Conservation (phyloP, 2,888 invertebrate species). For the Apotomis betuletana region DNA sequence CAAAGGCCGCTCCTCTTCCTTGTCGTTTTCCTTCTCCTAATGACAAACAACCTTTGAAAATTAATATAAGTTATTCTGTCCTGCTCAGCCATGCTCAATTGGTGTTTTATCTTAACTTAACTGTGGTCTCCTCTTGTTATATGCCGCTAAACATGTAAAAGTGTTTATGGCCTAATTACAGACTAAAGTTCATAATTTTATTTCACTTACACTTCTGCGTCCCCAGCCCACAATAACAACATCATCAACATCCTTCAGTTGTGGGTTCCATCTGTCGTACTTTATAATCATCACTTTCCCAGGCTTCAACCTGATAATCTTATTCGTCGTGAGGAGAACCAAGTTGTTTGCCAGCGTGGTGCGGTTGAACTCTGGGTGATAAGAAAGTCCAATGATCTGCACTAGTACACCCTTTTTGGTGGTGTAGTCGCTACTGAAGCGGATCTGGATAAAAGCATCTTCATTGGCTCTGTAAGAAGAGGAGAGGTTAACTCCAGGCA, state of each 20-base stretch:
- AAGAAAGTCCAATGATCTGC: constrained; percentile 47
- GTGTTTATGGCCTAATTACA: too few relatives aligned
- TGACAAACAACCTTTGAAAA: neutral
- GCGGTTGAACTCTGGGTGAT: constrained; percentile 55
- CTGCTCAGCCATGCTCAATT: too few relatives aligned
- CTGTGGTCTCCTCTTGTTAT: too few relatives aligned
- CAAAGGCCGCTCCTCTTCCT: constrained; percentile 42
- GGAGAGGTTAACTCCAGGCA: neutral
- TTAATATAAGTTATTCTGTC: neutral
- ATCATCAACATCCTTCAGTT: constrained; percentile 30
- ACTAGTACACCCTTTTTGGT: constrained; percentile 50
- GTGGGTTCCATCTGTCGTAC: constrained; percentile 45
- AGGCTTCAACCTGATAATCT: constrained; percentile 44
- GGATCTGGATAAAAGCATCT: constrained; percentile 44
- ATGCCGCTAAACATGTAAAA: too few relatives aligned
- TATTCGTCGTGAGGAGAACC: constrained; percentile 50
- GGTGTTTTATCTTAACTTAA: too few relatives aligned
- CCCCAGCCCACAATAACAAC: constrained; percentile 62
- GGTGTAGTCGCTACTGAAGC: constrained; percentile 55
- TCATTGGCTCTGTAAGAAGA: neutral
- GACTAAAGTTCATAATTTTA: too few relatives aligned
- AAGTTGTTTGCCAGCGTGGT: constrained; percentile 53
- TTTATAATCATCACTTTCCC: constrained; percentile 52
- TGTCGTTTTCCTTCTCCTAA: constrained; percentile 3
- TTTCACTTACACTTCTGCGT: constrained; percentile 47